A percentile compares a stretch with the other conserved stretches of the same genome.
These are phyloP conservation scores for Corythornis leucogaster DNA, from an alignment of 2,797 vertebrate species.

Conservation along the genomic window DNA sequence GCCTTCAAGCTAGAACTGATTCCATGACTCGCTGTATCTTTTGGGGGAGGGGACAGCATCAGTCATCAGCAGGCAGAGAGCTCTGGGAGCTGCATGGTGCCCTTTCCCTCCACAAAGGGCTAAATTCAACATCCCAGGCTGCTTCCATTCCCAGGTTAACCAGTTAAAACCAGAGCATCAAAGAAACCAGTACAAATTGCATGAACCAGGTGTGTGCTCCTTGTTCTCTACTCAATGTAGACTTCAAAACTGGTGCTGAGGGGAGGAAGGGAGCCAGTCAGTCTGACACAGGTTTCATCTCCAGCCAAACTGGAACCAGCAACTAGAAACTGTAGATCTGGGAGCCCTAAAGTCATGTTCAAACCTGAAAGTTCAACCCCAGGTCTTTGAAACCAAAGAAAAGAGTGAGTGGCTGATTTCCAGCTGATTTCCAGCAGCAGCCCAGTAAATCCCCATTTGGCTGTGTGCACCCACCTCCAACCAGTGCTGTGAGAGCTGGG, in stretches of 20 bases:
- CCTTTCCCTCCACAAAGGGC: background rate
- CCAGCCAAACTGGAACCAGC: background rate
- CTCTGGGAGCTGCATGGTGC: background rate
- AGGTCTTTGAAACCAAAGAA: background rate
- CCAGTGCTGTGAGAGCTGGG: fast-evolving
- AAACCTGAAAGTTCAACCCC: background rate
- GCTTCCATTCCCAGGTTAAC: background rate
- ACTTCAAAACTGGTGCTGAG: background rate
- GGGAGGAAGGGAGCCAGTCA: background rate
- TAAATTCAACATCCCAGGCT: background rate
- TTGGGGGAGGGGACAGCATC: background rate
- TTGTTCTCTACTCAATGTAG: background rate
- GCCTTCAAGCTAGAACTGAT: background rate
- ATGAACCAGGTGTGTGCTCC: background rate
- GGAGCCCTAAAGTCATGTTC: background rate
- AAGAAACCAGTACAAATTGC: background rate
- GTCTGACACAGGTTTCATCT: background rate
- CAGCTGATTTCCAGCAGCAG: background rate
- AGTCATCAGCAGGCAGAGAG: background rate
- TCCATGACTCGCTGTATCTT: background rate
- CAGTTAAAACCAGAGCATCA: background rate
- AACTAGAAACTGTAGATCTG: background rate
- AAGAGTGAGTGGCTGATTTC: background rate
- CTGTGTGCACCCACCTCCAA: background rate
- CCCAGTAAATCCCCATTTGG: background rate